A percentile compares a stretch with the other conserved stretches of the same genome.
Conservation (phyloP, 2,888 invertebrate species). For the Eupithecia subfuscata region DNA sequence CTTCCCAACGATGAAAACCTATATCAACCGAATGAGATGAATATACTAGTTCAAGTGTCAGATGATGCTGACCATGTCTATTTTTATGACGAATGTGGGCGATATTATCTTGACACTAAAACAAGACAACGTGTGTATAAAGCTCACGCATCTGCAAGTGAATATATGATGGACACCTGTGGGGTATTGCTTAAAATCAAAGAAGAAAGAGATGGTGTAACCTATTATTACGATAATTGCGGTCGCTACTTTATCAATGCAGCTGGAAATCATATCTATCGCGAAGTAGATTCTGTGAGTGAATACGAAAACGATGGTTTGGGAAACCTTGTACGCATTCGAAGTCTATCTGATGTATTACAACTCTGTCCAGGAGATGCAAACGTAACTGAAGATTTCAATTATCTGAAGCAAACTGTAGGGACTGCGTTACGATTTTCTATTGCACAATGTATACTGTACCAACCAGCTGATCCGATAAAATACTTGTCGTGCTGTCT, state of each 20-base stretch:
- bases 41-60: slow-evolving; percentile 66
- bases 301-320: slow-evolving; percentile 79
- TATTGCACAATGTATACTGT: slow-evolving; percentile 70
- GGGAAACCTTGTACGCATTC: slow-evolving; percentile 77
- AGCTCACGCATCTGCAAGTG: slow-evolving; percentile 70
- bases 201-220: slow-evolving; percentile 67
- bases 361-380: slow-evolving; percentile 70
- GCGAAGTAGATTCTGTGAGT: slow-evolving; percentile 67
- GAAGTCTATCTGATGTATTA: slow-evolving; percentile 68
- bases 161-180: slow-evolving; percentile 74
- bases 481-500: slow-evolving; percentile 68
- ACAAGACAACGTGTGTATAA: slow-evolving; percentile 73
- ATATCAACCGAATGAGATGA: slow-evolving; percentile 71
- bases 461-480: slow-evolving; percentile 76
- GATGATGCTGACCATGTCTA: slow-evolving; percentile 70
- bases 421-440: slow-evolving; percentile 71
- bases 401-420: slow-evolving; percentile 70
- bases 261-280: slow-evolving; percentile 74
- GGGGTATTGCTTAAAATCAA: slow-evolving; percentile 71
- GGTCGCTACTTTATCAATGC: slow-evolving; percentile 74
- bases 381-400: slow-evolving; percentile 74
- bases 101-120: slow-evolving; percentile 67
- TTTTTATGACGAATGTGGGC: slow-evolving; percentile 77
- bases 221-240: slow-evolving; percentile 73
- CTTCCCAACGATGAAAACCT: slow-evolving; percentile 59